These are phyloP conservation scores for Strigamia crassipes DNA, from an alignment of 2,888 invertebrate species.

Conservation along the genomic window DNA sequence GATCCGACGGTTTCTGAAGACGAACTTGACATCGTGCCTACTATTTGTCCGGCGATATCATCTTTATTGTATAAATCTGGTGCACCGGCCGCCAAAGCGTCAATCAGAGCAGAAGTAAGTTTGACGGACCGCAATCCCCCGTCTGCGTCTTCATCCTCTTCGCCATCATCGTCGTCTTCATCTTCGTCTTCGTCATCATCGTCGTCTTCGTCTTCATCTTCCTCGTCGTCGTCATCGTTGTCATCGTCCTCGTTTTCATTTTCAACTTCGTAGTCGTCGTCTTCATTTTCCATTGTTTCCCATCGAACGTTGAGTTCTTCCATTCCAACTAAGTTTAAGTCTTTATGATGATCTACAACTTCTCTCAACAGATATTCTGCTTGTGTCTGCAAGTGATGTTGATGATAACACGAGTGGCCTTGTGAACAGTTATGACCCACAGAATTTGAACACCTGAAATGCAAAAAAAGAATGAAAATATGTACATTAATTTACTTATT, in stretches of 20 bases:
- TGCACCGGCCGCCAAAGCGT: slow-evolving; percentile 47
- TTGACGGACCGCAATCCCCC: not conserved
- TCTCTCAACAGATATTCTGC: slow-evolving; percentile 18
- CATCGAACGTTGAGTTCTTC: not conserved
- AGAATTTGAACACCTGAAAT: slow-evolving; percentile 18
- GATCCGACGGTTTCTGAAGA: slow-evolving; percentile 7
- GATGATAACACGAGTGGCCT: slow-evolving; percentile 28
- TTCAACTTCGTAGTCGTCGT: slow-evolving; percentile 47
- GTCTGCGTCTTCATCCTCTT: not conserved
- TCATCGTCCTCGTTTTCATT: slow-evolving; percentile 42
- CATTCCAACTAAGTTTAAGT: not conserved
- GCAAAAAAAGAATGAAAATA: not conserved
- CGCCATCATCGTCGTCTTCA: not conserved
- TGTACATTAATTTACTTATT: not conserved
- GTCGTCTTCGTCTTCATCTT: slow-evolving; percentile 45
- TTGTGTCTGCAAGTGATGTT: slow-evolving; percentile 13
- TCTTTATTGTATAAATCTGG: slow-evolving; percentile 54
- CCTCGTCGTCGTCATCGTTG: slow-evolving; percentile 49
- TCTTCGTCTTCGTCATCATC: slow-evolving; percentile 46
- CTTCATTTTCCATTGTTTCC: slow-evolving; percentile 27
- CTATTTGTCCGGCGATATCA: slow-evolving; percentile 50
- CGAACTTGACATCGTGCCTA: not conserved
- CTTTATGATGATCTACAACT: slow-evolving; percentile 3
- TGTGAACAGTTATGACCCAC: not conserved
- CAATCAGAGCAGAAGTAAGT: not conserved